Base-by-base conservation (phyloP, 2,888 invertebrate genomes). In the Deilephila porcellus region DNA sequence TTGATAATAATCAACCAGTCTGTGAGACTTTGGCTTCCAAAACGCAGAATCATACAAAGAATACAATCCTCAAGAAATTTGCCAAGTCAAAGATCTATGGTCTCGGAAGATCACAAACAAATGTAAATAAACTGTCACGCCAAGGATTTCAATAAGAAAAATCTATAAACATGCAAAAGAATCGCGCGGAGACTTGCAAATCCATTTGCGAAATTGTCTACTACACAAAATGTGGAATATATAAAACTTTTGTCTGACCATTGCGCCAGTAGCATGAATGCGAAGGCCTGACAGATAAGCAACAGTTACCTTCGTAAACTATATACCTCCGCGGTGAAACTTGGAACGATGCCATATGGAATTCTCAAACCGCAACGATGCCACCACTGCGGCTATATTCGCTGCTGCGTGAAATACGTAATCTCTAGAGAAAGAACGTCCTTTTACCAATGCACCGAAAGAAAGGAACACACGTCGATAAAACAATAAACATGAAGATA, bases 281-380 rank as follows among this genome's bases (percentile, higher is more conserved):
- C 45, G 56, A 64, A 64, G 63, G 63, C 52, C 45, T 72, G 62
- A 72, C 60, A 67, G 60, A 71, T 70, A 74, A 74, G 73, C 73
- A 74, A 74, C 73, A 74, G 73, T 74, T 74, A 70, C 71, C 73
- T 71, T 60, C 73, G 20, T 63, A 62, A 74, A 70, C 37, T 71
- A 67, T 73, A 56, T 67, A 52, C 67, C 25, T 67, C 72, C 64
- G 67, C 56, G 34, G 17, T 53, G 25, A 37, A 70, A 56, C 56
- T 71, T 74, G 73, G 73, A 60, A 74, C 71, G 45, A 29, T 71
- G 73, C 73, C 73, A 74, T 67, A 34, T 59, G 64, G 59, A 73
- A 59, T 73, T 25, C 59, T 37, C 37, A 20, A 73, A 73, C 72
- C 72, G 72, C 72, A 73, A 67, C 72, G 64, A 73, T 64, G 67